Evolutionary conservation across 2,113 vertebrate genomes (phyloP).

Genomic region (Sclerurus mexicanus): DNA sequence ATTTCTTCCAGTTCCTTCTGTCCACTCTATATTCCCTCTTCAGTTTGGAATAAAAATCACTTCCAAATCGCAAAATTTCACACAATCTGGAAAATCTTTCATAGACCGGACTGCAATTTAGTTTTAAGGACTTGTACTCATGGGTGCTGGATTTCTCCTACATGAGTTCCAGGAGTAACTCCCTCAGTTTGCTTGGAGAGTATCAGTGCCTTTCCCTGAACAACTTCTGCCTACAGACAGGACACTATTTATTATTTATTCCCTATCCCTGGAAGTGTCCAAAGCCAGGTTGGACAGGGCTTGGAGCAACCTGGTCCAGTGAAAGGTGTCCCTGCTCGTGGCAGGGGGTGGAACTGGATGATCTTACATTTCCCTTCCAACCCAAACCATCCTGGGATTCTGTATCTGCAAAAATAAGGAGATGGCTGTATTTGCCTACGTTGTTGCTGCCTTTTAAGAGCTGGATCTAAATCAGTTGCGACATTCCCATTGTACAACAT

Average conservation of each 20-base stretch:
- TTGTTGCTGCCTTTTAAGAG: not conserved
- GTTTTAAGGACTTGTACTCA: not conserved
- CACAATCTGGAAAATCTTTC: not conserved
- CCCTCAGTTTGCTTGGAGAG: accelerated
- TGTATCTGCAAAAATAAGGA: not conserved
- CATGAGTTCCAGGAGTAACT: not conserved
- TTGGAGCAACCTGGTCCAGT: not conserved
- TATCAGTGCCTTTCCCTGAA: not conserved
- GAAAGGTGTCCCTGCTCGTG: not conserved
- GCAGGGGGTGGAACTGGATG: not conserved
- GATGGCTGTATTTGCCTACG: not conserved
- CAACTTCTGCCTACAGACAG: not conserved
- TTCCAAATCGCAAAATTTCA: not conserved
- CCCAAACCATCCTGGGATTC: not conserved
- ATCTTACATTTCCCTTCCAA: not conserved
- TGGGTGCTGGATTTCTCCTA: not conserved
- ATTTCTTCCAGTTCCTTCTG: not conserved
- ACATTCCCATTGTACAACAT: not conserved
- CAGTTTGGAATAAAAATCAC: not conserved
- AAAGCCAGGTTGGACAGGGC: accelerated
- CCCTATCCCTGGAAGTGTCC: not conserved
- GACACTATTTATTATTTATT: not conserved
- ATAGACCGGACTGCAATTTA: not conserved
- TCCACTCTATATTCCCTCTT: not conserved
- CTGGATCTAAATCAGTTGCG: not conserved